Evolutionary conservation across 1,140 invertebrate genomes (phyloP).

Genomic region (Mylabris phalerata): DNA sequence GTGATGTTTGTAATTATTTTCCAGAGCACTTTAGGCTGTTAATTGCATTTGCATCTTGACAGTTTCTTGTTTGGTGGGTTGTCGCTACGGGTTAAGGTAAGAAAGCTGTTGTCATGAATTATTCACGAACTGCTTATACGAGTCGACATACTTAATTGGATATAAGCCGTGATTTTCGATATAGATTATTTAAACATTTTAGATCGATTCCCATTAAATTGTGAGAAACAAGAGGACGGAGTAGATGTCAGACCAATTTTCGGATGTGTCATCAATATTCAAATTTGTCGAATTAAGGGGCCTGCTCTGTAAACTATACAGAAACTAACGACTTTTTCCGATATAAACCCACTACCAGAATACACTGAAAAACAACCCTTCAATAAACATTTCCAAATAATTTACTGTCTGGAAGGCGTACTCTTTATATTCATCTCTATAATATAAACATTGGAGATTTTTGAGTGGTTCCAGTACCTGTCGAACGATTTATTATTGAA

Average conservation of each 20-base stretch:
- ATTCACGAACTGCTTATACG: constrained; percentile 34
- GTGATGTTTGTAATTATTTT: constrained; percentile 39
- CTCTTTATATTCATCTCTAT: not conserved
- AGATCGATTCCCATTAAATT: constrained; percentile 25
- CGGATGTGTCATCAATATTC: constrained; percentile 11
- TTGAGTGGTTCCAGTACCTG: not conserved
- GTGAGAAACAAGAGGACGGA: not conserved
- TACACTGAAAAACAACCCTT: no score
- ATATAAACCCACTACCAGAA: no score
- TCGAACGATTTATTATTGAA: constrained; percentile 13
- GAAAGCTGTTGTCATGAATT: constrained; percentile 39
- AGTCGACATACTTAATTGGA: constrained; percentile 35
- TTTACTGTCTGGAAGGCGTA: no score
- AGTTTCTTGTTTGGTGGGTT: constrained; percentile 38
- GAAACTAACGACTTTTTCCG: no score
- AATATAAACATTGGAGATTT: not conserved
- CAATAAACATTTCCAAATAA: no score
- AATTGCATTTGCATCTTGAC: constrained; percentile 42
- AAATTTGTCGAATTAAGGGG: constrained; percentile 6
- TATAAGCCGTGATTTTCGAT: constrained; percentile 33
- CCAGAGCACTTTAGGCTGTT: constrained; percentile 36
- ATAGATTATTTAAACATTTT: constrained; percentile 33
- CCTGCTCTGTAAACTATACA: no score
- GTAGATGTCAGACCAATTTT: constrained; percentile 4
- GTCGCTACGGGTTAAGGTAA: constrained; percentile 39